phyloP scores from a whole-genome alignment of 2,113 vertebrate species.

The Stictonetta naevosa region DNA sequence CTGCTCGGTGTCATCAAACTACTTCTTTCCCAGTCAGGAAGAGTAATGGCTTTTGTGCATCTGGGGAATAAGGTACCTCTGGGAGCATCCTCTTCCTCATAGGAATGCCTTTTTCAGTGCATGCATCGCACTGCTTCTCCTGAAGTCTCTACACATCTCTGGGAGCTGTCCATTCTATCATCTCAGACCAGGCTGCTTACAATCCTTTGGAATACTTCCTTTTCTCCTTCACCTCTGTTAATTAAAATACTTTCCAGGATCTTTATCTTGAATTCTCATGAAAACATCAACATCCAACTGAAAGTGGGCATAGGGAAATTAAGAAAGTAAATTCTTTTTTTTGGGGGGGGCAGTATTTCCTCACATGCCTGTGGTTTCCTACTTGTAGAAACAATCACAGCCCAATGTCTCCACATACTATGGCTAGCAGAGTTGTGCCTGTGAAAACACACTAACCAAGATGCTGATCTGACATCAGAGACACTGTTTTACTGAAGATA shows the following conservation, averaged over 20 bases:
- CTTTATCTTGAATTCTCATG: not conserved
- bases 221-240: not conserved
- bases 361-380: not conserved
- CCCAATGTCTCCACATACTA: not conserved
- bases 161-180: not conserved
- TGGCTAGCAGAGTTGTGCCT: not conserved
- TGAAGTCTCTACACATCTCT: not conserved
- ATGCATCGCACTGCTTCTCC: not conserved
- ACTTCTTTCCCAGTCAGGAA: not conserved
- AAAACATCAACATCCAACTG: not conserved
- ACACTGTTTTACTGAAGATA: not conserved
- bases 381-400: not conserved
- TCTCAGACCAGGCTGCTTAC: not conserved
- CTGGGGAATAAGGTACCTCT: not conserved
- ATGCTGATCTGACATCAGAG: not conserved
- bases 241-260: not conserved
- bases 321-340: not conserved
- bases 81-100: not conserved
- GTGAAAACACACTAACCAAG: not conserved
- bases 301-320: not conserved
- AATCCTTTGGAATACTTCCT: not conserved
- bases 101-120: not conserved
- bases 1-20: not conserved
- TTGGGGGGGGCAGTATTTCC: not conserved
- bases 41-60: not conserved